phyloP scores from a whole-genome alignment of 2,113 vertebrate species.

The Apaloderma vittatum region DNA sequence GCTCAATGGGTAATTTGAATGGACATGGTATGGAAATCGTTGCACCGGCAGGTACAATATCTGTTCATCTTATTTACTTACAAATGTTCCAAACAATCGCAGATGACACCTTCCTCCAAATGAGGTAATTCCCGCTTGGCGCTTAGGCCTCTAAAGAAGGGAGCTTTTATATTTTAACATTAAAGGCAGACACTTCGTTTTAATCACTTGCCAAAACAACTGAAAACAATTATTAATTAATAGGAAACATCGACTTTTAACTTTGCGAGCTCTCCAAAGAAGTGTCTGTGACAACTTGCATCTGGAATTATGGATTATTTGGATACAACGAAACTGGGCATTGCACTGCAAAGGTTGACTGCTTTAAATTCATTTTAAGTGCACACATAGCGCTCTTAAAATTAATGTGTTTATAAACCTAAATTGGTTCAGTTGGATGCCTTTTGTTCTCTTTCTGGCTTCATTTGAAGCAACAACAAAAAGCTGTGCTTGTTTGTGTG shows the following conservation, averaged over 20 bases:
- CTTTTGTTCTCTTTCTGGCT: slow-evolving; percentile 74
- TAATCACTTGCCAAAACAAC: slow-evolving; percentile 86
- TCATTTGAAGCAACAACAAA: slow-evolving; percentile 76
- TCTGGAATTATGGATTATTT: slow-evolving; percentile 80
- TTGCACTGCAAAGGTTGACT: slow-evolving; percentile 53
- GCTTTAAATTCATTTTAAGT: slow-evolving; percentile 73
- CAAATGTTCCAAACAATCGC: slow-evolving; percentile 4
- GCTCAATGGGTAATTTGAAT: neutral
- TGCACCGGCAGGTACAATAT: neutral
- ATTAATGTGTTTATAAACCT: slow-evolving; percentile 74
- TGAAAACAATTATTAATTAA: slow-evolving; percentile 95
- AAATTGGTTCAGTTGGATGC: slow-evolving; percentile 71
- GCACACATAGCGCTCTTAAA: slow-evolving; percentile 71
- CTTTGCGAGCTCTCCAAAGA: slow-evolving; percentile 78
- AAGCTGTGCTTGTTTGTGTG: slow-evolving; percentile 71
- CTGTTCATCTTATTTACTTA: neutral
- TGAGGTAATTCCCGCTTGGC: slow-evolving; percentile 50
- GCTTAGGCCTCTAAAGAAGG: slow-evolving; percentile 43
- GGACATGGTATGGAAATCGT: neutral
- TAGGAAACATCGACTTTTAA: slow-evolving; percentile 90
- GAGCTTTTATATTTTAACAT: slow-evolving; percentile 75
- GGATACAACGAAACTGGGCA: slow-evolving; percentile 71
- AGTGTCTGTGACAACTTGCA: slow-evolving; percentile 76
- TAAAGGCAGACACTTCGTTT: slow-evolving; percentile 82
- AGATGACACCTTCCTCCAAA: slow-evolving; percentile 53